These are phyloP conservation scores for Lycopodina hypogea DNA, from an alignment of 37 sponge, comb jelly and placozoan species.

Conservation along the genomic window DNA sequence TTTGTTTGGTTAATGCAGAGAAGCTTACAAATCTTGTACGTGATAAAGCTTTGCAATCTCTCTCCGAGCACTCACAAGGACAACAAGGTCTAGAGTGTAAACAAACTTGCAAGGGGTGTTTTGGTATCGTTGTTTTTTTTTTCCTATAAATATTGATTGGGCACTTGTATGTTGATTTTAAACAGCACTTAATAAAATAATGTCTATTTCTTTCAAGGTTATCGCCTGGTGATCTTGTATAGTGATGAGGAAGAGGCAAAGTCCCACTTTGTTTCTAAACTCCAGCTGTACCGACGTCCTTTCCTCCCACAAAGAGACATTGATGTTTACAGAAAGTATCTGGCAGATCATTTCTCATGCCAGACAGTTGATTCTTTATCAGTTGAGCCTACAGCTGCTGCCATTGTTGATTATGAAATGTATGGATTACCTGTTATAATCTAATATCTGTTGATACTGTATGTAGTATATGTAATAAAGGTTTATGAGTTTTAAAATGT, in stretches of 20 bases:
- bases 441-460: not conserved
- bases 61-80: conserved; percentile 40
- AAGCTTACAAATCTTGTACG: conserved; percentile 59
- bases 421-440: not conserved
- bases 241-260: conserved; percentile 63
- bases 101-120: no score
- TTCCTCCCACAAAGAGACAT: not conserved
- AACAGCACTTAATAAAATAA: not conserved
- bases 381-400: conserved; percentile 1
- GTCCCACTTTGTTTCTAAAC: conserved; percentile 52
- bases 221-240: conserved; percentile 60
- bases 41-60: conserved; percentile 45
- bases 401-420: conserved; percentile 30
- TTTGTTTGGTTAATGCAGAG: conserved; percentile 71
- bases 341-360: not conserved
- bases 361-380: no score
- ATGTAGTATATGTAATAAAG: no score
- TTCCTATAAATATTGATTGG: no score
- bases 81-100: conserved; percentile 10
- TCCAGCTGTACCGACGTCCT: conserved; percentile 21
- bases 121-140: not conserved
- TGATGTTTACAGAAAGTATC: conserved; percentile 9
- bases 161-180: no score
- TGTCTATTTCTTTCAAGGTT: conserved; percentile 23
- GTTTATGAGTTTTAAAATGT: no score